Evolutionary conservation across 2,797 vertebrate genomes (phyloP).

Genomic region (Clarias platycephalus): DNA sequence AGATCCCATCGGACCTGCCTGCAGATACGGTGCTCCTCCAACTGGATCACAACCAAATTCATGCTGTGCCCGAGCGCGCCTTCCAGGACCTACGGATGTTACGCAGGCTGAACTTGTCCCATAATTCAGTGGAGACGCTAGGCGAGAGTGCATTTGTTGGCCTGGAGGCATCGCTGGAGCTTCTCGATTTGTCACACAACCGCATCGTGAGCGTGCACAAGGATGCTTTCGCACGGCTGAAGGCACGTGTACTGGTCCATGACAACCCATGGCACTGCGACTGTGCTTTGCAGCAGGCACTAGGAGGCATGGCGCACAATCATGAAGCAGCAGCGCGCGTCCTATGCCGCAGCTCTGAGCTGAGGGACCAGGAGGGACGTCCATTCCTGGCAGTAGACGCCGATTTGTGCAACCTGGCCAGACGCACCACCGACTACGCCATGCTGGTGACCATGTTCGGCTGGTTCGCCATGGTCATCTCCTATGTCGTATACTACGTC

Average conservation of each 20-base stretch:
- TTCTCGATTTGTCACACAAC: slow-evolving; percentile 95
- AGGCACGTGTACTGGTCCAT: slow-evolving; percentile 89
- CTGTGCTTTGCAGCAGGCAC: slow-evolving; percentile 93
- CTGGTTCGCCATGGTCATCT: slow-evolving; percentile 99
- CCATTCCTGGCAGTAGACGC: slow-evolving; percentile 89
- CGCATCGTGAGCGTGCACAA: slow-evolving; percentile 94
- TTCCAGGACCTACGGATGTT: slow-evolving; percentile 91
- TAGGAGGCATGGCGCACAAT: slow-evolving; percentile 94
- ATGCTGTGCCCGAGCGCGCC: slow-evolving; percentile 89
- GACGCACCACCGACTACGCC: slow-evolving; percentile 96
- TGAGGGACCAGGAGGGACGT: slow-evolving; percentile 87
- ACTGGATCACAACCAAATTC: slow-evolving; percentile 96
- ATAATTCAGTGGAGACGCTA: slow-evolving; percentile 92
- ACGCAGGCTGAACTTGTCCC: slow-evolving; percentile 93
- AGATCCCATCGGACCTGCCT: slow-evolving; percentile 92
- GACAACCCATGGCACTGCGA: slow-evolving; percentile 99
- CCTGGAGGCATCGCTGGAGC: slow-evolving; percentile 89
- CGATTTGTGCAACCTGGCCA: slow-evolving; percentile 93
- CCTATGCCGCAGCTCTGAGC: slow-evolving; percentile 91
- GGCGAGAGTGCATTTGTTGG: slow-evolving; percentile 93
- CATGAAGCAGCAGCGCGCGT: slow-evolving; percentile 89
- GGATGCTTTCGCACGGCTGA: slow-evolving; percentile 91
- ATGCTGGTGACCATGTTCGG: slow-evolving; percentile 99
- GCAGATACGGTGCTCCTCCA: slow-evolving; percentile 88
- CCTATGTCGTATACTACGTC: slow-evolving; percentile 96